Evolutionary conservation across 1,140 invertebrate species (phyloP), one percentile per base, ranked within the genome.

Genomic region (Tribolium castaneum): DNA sequence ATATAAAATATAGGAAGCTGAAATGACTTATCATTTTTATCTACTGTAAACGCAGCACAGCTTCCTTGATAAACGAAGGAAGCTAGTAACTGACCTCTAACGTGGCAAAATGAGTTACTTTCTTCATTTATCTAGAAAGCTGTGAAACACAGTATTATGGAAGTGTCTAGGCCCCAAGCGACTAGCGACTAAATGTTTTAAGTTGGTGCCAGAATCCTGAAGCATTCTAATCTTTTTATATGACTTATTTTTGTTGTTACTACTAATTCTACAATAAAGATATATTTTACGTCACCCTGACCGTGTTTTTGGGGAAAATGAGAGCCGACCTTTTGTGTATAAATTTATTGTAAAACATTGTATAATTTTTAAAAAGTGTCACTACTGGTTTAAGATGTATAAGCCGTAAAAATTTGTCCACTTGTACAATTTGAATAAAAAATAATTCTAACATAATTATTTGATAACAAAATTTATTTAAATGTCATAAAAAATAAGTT

Each of bases 1-100:
- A 1, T 95, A 94, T 86, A 86, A 78, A 78, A 81, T 85, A 66
- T 78, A 82, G 82, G 54, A 45, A 72, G 52, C 19, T 30, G 25
- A 54, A 54, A 16, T 10, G 2, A 59, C 10, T n/a, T 70, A 45
- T 9, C 5, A 45, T 54, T 54, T 25, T 19, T 54, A 54, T 54
- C 52, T 19, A 54, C 13, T 25, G 14, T 4, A 54, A 19, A 35
- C 3, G 35, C 25, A 70, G 25, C 16, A 19, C 16, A 19, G 16
- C 16, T 19, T 19, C 16, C 16, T 19, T 19, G 16, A 19, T 19
- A 19, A 19, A 19, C 16, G 16, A 19, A 19, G 16, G 16, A 19
- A 19, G 16, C 2, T 19, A 19, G 16, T 19, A 19, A 19, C 16
- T 1, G 2, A 19, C 16, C 16, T 19, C 16, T 19, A 19, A 19